Evolutionary conservation across 2,888 invertebrate species (phyloP), one percentile per base, ranked within the genome.

Genomic region (Plagiodera versicolora): DNA sequence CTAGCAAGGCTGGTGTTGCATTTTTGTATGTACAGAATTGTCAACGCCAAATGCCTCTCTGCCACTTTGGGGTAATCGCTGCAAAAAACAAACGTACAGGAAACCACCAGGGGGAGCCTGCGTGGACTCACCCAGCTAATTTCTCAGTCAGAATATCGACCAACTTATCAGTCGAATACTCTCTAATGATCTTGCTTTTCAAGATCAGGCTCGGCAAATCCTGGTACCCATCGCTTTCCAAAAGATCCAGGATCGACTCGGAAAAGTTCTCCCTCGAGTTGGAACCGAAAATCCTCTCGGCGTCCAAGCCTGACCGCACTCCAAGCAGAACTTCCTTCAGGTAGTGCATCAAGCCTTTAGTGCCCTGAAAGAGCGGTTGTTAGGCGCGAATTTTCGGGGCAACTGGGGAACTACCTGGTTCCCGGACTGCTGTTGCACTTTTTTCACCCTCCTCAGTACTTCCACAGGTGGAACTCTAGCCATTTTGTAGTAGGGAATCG

Each of bases 401-500:
- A 30, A 28, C 11, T 28, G 14, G 10, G 1, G 20, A 11, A 58
- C 60, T 68, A 79, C 79, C 60, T 75, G 70, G 61, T 71, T 73
- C 32, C 78, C 77, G 1, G 76, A 74, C 66, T 80, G 78, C 54
- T 78, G 77, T 60, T 79, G 79, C 17, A 81, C 67, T 65, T 76
- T 76, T 64, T 76, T 77, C 2, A 80, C 78, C 5, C 81, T 69
- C 56, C 73, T 74, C 18, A 84, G 71, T 6, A 85, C 83, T 68
- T 84, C 83, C 0, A 79, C 74, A 0, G 84, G 81, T 48, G 77
- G 79, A 2, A 85, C 68, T 28, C 81, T 78, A 0, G 85, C 84
- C 82, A 85, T 83, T 69, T 80, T 81, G 64, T 85, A 86, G 66
- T 85, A 86, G 0, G 83, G 83, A 57, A 83, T 78, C 24, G 83